Percentiles rank a stretch among this genome's conserved stretches.
These are phyloP conservation scores for Salpingus planirostris DNA, from an alignment of 2,888 invertebrate genomes.

Conservation along the genomic window DNA sequence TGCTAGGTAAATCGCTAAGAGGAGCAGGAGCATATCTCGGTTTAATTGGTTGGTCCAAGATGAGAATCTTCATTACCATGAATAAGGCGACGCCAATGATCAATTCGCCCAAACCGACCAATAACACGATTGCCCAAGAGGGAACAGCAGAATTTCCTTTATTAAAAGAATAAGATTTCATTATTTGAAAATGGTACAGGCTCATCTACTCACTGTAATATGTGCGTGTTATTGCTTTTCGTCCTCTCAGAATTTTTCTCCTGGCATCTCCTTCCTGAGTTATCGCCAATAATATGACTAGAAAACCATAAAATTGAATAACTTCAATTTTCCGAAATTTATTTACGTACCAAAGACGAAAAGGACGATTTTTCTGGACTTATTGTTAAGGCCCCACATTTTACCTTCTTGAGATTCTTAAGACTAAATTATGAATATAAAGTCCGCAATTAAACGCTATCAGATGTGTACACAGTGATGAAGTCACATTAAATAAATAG, in stretches of 20 bases:
- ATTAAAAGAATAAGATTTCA: slow-evolving; percentile 16
- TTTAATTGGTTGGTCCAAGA: slow-evolving; percentile 49
- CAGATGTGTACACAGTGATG: too few relatives aligned
- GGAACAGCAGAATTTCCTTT: slow-evolving; percentile 61
- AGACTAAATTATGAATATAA: too few relatives aligned
- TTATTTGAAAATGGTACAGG: not conserved
- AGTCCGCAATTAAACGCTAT: too few relatives aligned
- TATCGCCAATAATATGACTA: slow-evolving; percentile 54
- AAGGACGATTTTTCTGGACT: too few relatives aligned
- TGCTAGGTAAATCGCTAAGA: too few relatives aligned
- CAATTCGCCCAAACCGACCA: slow-evolving; percentile 62
- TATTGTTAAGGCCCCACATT: too few relatives aligned
- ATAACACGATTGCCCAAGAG: slow-evolving; percentile 64
- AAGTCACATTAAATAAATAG: too few relatives aligned
- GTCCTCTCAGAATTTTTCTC: slow-evolving; percentile 68
- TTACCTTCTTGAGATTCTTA: too few relatives aligned
- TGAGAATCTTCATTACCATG: slow-evolving; percentile 57
- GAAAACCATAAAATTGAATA: too few relatives aligned
- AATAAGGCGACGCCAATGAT: slow-evolving; percentile 60
- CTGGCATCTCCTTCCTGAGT: slow-evolving; percentile 66
- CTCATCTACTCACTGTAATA: slow-evolving; percentile 80
- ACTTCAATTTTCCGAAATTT: too few relatives aligned
- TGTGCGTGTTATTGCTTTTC: slow-evolving; percentile 66
- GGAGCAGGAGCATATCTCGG: slow-evolving; percentile 30
- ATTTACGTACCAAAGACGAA: too few relatives aligned